A percentile compares a stretch with the other conserved stretches of the same genome.
phyloP scores from a whole-genome alignment of 2,888 invertebrate genomes.

The Gastrophysa polygoni region DNA sequence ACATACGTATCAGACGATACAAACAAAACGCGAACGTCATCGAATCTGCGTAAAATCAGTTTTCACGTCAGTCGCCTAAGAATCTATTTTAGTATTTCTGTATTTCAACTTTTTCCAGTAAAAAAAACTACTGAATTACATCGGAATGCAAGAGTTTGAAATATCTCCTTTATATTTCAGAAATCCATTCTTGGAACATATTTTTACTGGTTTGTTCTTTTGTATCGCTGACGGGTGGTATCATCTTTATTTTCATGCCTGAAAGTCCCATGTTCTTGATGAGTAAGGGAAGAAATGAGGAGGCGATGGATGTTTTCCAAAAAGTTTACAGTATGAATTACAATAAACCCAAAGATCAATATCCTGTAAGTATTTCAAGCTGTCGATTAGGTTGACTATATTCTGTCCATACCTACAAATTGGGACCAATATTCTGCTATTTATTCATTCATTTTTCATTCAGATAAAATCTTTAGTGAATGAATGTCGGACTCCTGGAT shows the following conservation, averaged over 20 bases:
- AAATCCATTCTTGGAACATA: conserved; percentile 66
- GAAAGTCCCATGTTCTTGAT: conserved; percentile 83
- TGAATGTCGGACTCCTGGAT: conserved; percentile 41
- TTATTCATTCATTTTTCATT: not conserved
- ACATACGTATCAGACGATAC: too few species aligned
- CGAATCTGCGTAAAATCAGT: too few species aligned
- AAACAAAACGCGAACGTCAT: too few species aligned
- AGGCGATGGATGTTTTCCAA: conserved; percentile 68
- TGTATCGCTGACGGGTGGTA: conserved; percentile 70
- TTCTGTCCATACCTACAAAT: too few species aligned
- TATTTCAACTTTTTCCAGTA: too few species aligned
- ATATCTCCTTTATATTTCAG: conserved; percentile 48
- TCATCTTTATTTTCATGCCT: conserved; percentile 66
- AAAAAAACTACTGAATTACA: too few species aligned
- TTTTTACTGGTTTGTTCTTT: conserved; percentile 66
- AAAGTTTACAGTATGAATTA: conserved; percentile 71
- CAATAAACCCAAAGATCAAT: conserved; percentile 65
- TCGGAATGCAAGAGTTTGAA: too few species aligned
- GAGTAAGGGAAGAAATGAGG: conserved; percentile 68
- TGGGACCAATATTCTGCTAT: too few species aligned
- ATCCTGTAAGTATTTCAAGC: conserved; percentile 65
- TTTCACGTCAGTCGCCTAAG: too few species aligned
- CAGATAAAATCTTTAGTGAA: conserved; percentile 55
- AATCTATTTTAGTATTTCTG: too few species aligned
- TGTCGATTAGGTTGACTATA: too few species aligned